Evolutionary conservation across 2,113 vertebrate species (phyloP).

Genomic region (Mustelus asterias): DNA sequence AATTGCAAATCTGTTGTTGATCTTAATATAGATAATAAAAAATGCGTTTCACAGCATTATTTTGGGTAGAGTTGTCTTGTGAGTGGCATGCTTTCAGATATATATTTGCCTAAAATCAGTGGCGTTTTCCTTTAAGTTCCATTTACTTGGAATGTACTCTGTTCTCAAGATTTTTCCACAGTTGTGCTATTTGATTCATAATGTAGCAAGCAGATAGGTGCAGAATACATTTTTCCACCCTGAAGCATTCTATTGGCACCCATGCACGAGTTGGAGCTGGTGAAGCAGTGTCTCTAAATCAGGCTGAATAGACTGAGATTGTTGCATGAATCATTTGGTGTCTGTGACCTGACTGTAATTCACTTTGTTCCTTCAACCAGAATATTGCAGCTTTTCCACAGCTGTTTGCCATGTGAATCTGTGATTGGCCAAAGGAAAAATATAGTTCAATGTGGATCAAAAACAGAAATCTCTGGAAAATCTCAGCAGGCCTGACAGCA

Average conservation of each 20-base stretch:
- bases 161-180: not conserved
- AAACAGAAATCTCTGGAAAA: no score
- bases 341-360: conserved; percentile 10
- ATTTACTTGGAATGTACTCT: not conserved
- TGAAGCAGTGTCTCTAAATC: conserved; percentile 30
- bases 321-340: not conserved
- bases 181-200: not conserved
- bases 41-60: not conserved
- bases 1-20: not conserved
- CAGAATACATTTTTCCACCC: not conserved
- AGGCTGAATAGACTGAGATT: not conserved
- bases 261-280: not conserved
- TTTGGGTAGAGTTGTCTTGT: not conserved
- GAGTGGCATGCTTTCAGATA: conserved; percentile 2
- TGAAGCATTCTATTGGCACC: no score
- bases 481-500: no score
- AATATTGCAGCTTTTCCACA: not conserved
- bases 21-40: not conserved
- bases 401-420: not conserved
- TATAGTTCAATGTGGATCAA: not conserved
- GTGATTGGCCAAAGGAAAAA: not conserved
- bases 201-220: not conserved
- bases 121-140: not conserved
- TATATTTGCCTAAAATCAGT: not conserved
- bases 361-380: not conserved